These are phyloP conservation scores for Australoheros facetus DNA, from an alignment of 2,797 vertebrate genomes.

Conservation along the genomic window DNA sequence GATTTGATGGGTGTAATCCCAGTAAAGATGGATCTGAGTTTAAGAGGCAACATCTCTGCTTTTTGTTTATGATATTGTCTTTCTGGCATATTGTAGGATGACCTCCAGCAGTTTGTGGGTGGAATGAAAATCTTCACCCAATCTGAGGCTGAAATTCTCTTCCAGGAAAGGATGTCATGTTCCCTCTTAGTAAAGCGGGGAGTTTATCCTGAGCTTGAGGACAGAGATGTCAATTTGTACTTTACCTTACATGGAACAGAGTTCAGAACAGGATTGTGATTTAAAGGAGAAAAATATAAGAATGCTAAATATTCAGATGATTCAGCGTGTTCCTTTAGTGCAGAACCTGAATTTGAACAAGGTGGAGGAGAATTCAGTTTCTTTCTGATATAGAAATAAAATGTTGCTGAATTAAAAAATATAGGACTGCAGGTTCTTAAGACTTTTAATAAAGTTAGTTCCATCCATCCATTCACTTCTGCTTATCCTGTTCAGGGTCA, in stretches of 20 bases:
- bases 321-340: too few relatives aligned
- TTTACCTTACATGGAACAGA: background rate
- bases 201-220: background rate
- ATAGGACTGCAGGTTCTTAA: background rate
- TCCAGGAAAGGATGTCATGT: too few relatives aligned
- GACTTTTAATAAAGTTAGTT: background rate
- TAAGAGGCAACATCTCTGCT: background rate
- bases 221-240: background rate
- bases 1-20: background rate
- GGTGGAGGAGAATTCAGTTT: too few relatives aligned
- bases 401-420: too few relatives aligned
- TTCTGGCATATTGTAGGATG: background rate
- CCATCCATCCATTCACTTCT: too few relatives aligned
- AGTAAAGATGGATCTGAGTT: background rate
- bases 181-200: background rate
- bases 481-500: too few relatives aligned
- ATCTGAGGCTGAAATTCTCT: background rate
- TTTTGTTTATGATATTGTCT: background rate
- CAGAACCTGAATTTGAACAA: too few relatives aligned
- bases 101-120: background rate
- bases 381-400: background rate
- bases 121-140: background rate
- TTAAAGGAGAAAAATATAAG: accelerated
- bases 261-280: background rate
- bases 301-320: background rate